Base-by-base conservation (phyloP, 2,113 vertebrate species). In the Cyphomyrus plagiostoma region DNA sequence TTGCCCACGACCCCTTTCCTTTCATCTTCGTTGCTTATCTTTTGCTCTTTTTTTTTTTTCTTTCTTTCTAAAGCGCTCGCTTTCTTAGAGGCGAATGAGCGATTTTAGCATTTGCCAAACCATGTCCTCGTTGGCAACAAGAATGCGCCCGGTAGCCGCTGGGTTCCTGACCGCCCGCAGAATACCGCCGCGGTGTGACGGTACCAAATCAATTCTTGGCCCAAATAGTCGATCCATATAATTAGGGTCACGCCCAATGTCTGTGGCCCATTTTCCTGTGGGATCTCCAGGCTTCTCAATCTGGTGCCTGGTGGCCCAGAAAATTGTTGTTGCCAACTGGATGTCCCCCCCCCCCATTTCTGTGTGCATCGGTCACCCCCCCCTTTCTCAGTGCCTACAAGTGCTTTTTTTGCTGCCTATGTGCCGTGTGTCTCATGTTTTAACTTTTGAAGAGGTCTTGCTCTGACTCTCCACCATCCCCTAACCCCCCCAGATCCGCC, bases 401-500 rank as follows among this genome's bases (percentile, higher is more conserved):
- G 86, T 87, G 30, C 11, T 23, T 39, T 21, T 10, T 46, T 52
- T 17, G 58, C 45, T 35, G 23, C 70, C 13, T 39, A 17, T 6
- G 70, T 17, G 70, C 26, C 39, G 30, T 77, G 30, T 46, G 6
- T 89, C 39, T 88, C 35, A 42, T 26, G 45, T 74, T 10, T 35
- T 19, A n/a, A 19, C 48, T 35, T 48, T 35, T 26, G 23, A 26
- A 66, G 13, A 77, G 30, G 70, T 39, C 13, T 30, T 77, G 30
- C 70, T 17, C 70, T 39, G 30, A 39, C 70, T 91, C 53, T 30
- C 26, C 84, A 17, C 46, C 10, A 26, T 26, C 8, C n/a, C 2
- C 58, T 3, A 42, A 42, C 48, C 26, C 77, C 8, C 9, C 21
- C 94, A 98, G 97, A 93, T 97, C 97, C 1, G 96, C 97, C 21